These are phyloP conservation scores for Rhodeus uyekii DNA, from an alignment of 2,797 vertebrate genomes.

Conservation along the genomic window DNA sequence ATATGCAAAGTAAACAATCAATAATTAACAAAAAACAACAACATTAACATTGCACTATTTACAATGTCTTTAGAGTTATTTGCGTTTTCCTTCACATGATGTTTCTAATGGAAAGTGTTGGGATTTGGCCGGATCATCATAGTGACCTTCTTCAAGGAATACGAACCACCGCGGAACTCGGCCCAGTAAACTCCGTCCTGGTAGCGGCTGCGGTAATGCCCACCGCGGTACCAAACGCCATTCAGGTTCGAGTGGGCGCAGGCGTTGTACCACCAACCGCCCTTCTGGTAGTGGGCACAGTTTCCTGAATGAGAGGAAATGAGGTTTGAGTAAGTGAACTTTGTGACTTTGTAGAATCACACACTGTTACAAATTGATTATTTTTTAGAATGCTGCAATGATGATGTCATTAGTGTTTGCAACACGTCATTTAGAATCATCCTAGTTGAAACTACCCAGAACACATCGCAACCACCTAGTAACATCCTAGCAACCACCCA, in stretches of 20 bases:
- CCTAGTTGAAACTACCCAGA: no score
- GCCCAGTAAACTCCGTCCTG: constrained; percentile 99
- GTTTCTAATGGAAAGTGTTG: constrained; percentile 83
- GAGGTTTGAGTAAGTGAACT: not conserved
- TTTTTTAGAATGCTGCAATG: not conserved
- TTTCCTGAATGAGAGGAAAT: constrained; percentile 80
- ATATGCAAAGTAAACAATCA: not conserved
- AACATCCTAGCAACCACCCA: no score
- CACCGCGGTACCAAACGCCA: constrained; percentile 96
- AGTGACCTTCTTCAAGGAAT: constrained; percentile 89
- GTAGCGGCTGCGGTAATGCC: constrained; percentile 95
- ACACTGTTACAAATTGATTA: not conserved
- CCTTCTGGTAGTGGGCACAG: constrained; percentile 97
- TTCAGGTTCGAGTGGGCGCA: constrained; percentile 98
- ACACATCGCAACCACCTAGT: no score
- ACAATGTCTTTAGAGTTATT: not conserved
- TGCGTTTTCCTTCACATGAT: constrained; percentile 4
- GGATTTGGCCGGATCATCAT: constrained; percentile 92
- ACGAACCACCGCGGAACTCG: constrained; percentile 95
- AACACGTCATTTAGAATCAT: not conserved
- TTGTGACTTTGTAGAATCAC: not conserved
- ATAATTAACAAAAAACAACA: constrained; percentile 4
- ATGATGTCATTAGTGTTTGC: not conserved
- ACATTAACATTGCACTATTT: constrained; percentile 44
- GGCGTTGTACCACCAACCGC: constrained; percentile 99